Percentiles rank a stretch among this genome's conserved stretches.
phyloP scores from a whole-genome alignment of 2,888 invertebrate species.

The Eupithecia vulgata region DNA sequence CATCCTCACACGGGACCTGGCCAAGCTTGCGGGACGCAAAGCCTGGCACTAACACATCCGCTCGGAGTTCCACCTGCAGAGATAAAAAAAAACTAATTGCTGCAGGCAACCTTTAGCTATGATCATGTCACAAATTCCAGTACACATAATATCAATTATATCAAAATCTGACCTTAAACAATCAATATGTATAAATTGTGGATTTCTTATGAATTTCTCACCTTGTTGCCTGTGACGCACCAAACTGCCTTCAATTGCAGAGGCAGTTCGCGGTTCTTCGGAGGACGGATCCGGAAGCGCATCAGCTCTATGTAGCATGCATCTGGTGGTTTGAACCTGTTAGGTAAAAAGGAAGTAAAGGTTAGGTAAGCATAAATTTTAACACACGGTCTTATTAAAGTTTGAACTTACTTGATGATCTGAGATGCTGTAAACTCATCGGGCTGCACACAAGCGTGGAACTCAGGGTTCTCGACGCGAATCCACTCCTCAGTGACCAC shows the following conservation, averaged over 20 bases:
- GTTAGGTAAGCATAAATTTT: background rate
- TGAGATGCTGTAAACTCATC: constrained; percentile 94
- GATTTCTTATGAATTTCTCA: constrained; percentile 45
- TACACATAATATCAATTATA: too few relatives aligned
- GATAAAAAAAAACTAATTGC: background rate
- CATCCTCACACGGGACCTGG: constrained; percentile 98
- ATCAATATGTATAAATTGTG: too few relatives aligned
- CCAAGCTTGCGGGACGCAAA: constrained; percentile 98
- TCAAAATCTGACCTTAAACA: too few relatives aligned
- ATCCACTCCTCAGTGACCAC: constrained; percentile 99
- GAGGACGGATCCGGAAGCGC: constrained; percentile 97
- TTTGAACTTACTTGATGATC: constrained; percentile 88
- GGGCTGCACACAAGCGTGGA: constrained; percentile 96
- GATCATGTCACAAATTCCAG: too few relatives aligned
- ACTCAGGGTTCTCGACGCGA: constrained; percentile 95
- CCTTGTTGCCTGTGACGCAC: constrained; percentile 93
- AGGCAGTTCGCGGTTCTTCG: constrained; percentile 97
- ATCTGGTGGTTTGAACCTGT: constrained; percentile 97
- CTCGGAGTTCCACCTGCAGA: constrained; percentile 93
- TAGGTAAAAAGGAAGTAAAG: background rate
- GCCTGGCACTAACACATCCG: constrained; percentile 98
- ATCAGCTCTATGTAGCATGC: constrained; percentile 98
- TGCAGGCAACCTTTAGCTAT: too few relatives aligned
- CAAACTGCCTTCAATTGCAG: constrained; percentile 96
- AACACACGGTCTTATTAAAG: background rate